Evolutionary conservation across 2,113 vertebrate species (phyloP).

Genomic region (Prolemur simus): DNA sequence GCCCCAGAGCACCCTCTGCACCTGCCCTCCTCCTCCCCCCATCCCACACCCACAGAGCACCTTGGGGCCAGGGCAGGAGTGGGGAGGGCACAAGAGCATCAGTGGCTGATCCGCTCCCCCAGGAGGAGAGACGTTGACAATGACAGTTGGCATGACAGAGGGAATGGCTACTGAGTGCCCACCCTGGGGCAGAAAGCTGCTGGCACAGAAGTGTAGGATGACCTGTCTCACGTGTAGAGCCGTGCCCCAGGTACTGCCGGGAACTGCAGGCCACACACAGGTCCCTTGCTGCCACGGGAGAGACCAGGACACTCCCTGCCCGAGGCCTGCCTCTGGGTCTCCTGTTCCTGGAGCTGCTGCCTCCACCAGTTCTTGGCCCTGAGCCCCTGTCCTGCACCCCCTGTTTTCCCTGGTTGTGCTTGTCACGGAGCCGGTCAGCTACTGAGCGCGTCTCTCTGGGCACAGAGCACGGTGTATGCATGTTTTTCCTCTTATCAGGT

Average conservation of each 20-base stretch:
- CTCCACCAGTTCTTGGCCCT: background rate
- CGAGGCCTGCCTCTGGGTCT: background rate
- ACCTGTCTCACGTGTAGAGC: background rate
- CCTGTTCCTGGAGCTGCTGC: background rate
- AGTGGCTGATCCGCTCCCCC: background rate
- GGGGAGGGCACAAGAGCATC: background rate
- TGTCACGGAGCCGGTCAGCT: fast-evolving
- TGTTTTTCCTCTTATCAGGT: background rate
- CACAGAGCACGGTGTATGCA: background rate
- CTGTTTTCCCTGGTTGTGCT: background rate
- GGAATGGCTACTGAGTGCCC: background rate
- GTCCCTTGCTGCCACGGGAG: background rate
- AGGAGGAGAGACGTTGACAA: background rate
- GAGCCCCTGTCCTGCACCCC: background rate
- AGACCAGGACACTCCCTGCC: background rate
- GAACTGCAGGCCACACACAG: background rate
- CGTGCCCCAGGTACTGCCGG: background rate
- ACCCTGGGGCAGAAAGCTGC: background rate
- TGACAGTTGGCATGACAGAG: background rate
- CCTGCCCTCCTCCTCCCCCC: background rate
- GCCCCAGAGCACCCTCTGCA: background rate
- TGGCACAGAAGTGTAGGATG: too few species aligned
- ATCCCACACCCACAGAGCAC: background rate
- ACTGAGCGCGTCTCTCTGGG: background rate
- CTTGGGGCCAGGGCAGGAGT: background rate